Evolutionary conservation across 1,140 invertebrate genomes (phyloP).

Genomic region (Platorchestia sp.): DNA sequence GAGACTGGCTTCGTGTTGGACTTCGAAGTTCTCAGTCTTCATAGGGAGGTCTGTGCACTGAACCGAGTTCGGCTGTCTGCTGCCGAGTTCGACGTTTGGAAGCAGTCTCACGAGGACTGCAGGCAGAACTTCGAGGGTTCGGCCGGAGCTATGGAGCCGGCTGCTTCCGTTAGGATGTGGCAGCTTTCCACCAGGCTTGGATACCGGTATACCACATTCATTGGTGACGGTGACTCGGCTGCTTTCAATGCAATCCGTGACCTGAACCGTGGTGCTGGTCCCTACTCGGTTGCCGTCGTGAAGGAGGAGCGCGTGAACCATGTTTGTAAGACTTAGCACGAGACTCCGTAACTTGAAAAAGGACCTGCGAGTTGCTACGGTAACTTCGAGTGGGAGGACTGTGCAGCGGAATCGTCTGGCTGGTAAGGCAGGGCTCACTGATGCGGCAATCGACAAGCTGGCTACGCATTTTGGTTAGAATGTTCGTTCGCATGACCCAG

Average conservation of each 20-base stretch:
- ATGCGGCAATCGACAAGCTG: too few relatives aligned
- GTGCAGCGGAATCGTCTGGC: too few relatives aligned
- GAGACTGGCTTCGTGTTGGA: background rate
- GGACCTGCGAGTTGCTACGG: too few relatives aligned
- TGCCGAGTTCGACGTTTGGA: background rate
- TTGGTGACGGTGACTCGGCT: constrained; percentile 1
- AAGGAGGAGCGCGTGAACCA: background rate
- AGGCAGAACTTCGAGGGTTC: background rate
- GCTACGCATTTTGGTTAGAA: too few relatives aligned
- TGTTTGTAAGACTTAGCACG: background rate
- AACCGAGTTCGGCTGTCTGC: background rate
- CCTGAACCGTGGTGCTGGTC: background rate
- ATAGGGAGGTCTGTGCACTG: background rate
- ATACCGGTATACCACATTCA: background rate
- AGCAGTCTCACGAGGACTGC: background rate
- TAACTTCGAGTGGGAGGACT: too few relatives aligned
- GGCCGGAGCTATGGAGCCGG: background rate
- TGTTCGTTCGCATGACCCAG: too few relatives aligned
- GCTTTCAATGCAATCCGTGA: background rate
- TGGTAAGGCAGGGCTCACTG: too few relatives aligned
- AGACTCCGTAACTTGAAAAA: too few relatives aligned
- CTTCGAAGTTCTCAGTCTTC: background rate
- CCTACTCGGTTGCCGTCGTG: background rate
- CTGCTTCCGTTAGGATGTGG: background rate
- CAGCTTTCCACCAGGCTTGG: background rate